phyloP scores from a whole-genome alignment of 2,888 invertebrate species.

The Coremacera marginata region DNA sequence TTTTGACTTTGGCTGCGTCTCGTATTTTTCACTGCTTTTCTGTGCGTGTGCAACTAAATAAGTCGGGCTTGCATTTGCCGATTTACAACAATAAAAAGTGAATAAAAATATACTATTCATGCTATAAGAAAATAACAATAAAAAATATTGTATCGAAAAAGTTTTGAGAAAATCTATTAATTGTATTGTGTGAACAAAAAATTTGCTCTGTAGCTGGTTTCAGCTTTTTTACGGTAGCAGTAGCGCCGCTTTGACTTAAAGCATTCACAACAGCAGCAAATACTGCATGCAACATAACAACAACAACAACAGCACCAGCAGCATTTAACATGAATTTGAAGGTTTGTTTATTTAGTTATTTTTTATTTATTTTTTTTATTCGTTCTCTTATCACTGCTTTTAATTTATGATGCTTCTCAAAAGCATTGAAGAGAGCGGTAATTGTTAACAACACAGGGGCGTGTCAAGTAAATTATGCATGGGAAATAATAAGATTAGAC shows the following conservation, averaged over 20 bases:
- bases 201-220: slow-evolving; percentile 4
- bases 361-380: slow-evolving; percentile 5
- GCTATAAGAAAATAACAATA: background rate
- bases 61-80: background rate
- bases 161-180: background rate
- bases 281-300: too few relatives aligned
- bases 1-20: background rate
- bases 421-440: too few relatives aligned
- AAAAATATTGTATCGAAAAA: background rate
- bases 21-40: background rate
- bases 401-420: too few relatives aligned
- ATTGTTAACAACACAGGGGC: too few relatives aligned
- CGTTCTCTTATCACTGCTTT: background rate
- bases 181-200: background rate
- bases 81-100: background rate
- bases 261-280: slow-evolving; percentile 18
- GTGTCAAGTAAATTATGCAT: too few relatives aligned
- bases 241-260: background rate
- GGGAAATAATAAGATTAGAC: too few relatives aligned
- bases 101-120: background rate
- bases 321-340: slow-evolving; percentile 17
- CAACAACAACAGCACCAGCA: slow-evolving; percentile 1
- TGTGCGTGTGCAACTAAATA: background rate
- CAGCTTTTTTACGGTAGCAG: background rate
- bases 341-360: slow-evolving; percentile 6